These are phyloP conservation scores for Emydocephalus ijimae DNA, from an alignment of 2,113 vertebrate species.

Conservation along the genomic window DNA sequence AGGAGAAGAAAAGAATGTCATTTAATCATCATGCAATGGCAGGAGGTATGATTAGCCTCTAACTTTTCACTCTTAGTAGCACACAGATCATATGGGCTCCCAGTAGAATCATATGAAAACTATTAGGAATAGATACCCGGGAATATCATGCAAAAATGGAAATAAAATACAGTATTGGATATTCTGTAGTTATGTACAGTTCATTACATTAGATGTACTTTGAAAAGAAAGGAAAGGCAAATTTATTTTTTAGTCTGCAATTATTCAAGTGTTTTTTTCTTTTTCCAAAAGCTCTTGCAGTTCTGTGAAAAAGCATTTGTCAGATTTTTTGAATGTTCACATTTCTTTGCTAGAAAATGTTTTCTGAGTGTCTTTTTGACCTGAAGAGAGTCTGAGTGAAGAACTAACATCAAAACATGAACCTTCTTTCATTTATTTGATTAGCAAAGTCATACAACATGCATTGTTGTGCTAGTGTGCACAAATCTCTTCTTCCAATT, in stretches of 20 bases:
- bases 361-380: background rate
- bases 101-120: slow-evolving; percentile 72
- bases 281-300: fast-evolving
- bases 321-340: background rate
- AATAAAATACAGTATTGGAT: slow-evolving; percentile 70
- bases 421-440: background rate
- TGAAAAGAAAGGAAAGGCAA: background rate
- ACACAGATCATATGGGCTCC: slow-evolving; percentile 70
- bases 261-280: background rate
- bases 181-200: slow-evolving; percentile 62
- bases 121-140: slow-evolving; percentile 46
- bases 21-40: slow-evolving; percentile 72
- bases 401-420: background rate
- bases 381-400: background rate
- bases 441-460: background rate
- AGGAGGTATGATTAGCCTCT: slow-evolving; percentile 69
- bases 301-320: background rate
- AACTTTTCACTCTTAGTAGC: slow-evolving; percentile 82
- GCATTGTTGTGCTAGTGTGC: background rate
- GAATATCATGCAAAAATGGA: slow-evolving; percentile 40
- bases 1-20: slow-evolving; percentile 58
- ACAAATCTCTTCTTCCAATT: background rate
- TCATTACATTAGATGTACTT: slow-evolving; percentile 21
- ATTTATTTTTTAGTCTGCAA: background rate
- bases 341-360: background rate